These are phyloP conservation scores for Amazona vittata DNA, from an alignment of 2,113 vertebrate genomes.

Conservation along the genomic window DNA sequence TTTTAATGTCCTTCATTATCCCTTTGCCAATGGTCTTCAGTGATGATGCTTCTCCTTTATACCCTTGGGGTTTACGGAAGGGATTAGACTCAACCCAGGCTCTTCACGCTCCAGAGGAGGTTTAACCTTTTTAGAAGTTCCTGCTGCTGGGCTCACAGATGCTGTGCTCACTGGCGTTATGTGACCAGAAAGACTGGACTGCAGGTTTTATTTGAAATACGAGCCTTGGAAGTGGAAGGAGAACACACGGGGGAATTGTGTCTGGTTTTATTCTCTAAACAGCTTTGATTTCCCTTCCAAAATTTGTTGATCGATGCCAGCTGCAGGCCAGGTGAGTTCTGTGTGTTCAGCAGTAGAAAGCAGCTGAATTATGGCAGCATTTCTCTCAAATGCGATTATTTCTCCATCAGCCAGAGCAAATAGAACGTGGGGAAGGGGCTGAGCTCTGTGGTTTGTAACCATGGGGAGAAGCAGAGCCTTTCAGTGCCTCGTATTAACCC, in stretches of 20 bases:
- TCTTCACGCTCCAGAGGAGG: neutral
- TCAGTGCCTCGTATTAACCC: accelerated
- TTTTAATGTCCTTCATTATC: neutral
- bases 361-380: neutral
- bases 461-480: neutral
- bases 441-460: neutral
- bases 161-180: neutral
- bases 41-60: neutral
- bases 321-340: neutral
- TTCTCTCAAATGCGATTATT: neutral
- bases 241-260: accelerated
- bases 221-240: neutral
- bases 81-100: neutral
- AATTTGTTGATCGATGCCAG: neutral
- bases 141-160: neutral
- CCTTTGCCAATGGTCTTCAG: neutral
- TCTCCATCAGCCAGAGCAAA: neutral
- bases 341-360: neutral
- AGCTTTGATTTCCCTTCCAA: neutral
- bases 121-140: neutral
- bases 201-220: neutral
- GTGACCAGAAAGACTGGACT: neutral
- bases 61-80: neutral
- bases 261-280: neutral
- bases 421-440: neutral